These are phyloP conservation scores for Epinephelus awoara DNA, from an alignment of 2,797 vertebrate genomes.

Conservation along the genomic window DNA sequence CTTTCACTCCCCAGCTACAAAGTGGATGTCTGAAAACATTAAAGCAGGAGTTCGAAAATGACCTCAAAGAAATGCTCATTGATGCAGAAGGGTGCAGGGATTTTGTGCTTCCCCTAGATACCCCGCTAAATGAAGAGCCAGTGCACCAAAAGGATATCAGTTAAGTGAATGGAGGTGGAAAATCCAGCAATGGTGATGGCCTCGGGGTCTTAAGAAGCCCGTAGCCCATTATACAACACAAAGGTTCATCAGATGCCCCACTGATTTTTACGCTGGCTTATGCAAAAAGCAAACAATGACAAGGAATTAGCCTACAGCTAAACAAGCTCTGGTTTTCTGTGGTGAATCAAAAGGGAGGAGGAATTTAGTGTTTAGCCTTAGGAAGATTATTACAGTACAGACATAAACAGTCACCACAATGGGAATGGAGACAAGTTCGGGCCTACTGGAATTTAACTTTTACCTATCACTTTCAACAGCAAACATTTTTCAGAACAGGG, in stretches of 20 bases:
- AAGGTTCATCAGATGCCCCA: slow-evolving; percentile 69
- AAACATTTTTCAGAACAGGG: not conserved
- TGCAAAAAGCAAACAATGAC: slow-evolving; percentile 64
- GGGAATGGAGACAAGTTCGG: slow-evolving; percentile 11
- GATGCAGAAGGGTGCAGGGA: slow-evolving; percentile 55
- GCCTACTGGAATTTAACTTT: not conserved
- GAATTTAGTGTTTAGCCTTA: slow-evolving; percentile 38
- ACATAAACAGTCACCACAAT: slow-evolving; percentile 32
- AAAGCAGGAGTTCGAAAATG: slow-evolving; percentile 42
- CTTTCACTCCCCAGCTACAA: slow-evolving; percentile 21
- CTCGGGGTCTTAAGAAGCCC: slow-evolving; percentile 48
- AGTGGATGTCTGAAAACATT: slow-evolving; percentile 49
- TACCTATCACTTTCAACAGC: not conserved
- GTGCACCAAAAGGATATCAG: slow-evolving; percentile 46
- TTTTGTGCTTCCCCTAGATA: slow-evolving; percentile 47
- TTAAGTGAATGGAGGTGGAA: slow-evolving; percentile 62
- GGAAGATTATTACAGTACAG: slow-evolving; percentile 40
- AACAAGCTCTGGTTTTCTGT: slow-evolving; percentile 38
- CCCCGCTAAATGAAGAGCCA: slow-evolving; percentile 33
- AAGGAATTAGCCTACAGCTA: slow-evolving; percentile 58
- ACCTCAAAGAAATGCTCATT: slow-evolving; percentile 58
- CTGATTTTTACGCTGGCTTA: slow-evolving; percentile 59
- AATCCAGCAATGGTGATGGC: slow-evolving; percentile 52
- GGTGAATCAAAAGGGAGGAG: slow-evolving; percentile 40
- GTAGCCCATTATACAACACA: slow-evolving; percentile 61